Evolutionary conservation across 2,113 vertebrate genomes (phyloP).

Genomic region (Scomber colias): DNA sequence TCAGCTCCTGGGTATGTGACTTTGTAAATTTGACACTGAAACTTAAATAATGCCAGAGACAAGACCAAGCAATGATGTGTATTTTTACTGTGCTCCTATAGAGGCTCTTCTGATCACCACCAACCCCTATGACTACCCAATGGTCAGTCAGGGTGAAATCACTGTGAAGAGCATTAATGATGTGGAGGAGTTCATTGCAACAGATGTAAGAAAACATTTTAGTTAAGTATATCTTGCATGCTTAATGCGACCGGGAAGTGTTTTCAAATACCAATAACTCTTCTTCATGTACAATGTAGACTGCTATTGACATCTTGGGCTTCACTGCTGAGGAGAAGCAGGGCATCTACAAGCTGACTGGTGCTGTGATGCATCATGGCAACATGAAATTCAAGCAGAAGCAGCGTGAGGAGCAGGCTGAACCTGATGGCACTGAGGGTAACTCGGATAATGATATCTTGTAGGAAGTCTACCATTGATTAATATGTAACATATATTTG

Average conservation of each 20-base stretch:
- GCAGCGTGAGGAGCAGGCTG: constrained; percentile 82
- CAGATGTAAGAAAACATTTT: constrained; percentile 65
- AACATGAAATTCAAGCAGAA: constrained; percentile 81
- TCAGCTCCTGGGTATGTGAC: constrained; percentile 76
- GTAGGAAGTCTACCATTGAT: neutral
- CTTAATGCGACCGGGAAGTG: too few relatives aligned
- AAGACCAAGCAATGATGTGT: too few relatives aligned
- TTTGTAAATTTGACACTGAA: neutral
- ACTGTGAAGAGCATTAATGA: constrained; percentile 78
- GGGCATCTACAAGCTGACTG: constrained; percentile 90
- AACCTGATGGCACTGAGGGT: constrained; percentile 82
- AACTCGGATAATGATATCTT: constrained; percentile 4
- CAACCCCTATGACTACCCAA: constrained; percentile 79
- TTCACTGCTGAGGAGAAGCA: constrained; percentile 89
- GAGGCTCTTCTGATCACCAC: constrained; percentile 79
- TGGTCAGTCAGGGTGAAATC: constrained; percentile 80
- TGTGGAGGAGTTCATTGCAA: constrained; percentile 75
- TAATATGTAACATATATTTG: too few relatives aligned
- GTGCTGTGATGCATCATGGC: constrained; percentile 89
- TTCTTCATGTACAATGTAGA: constrained; percentile 46
- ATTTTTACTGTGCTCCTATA: neutral
- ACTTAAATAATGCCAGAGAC: too few relatives aligned
- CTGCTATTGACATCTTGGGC: constrained; percentile 84
- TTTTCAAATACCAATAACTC: neutral
- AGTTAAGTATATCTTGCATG: too few relatives aligned